Evolutionary conservation across 1,140 invertebrate genomes (phyloP).

Genomic region (Maniola jurtina): DNA sequence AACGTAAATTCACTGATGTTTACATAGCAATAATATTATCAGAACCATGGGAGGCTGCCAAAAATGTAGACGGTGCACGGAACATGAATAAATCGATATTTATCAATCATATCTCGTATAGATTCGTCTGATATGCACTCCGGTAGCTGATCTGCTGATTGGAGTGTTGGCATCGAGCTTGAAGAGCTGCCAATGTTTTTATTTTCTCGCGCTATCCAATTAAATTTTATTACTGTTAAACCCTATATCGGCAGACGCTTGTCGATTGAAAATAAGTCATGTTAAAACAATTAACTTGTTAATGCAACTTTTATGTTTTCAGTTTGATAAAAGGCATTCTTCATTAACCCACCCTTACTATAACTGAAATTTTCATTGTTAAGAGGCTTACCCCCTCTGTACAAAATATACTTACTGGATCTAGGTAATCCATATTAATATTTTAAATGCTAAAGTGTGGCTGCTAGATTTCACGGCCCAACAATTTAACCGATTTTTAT

Average conservation of each 20-base stretch:
- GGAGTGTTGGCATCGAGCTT: conserved; percentile 15
- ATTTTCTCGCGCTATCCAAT: conserved; percentile 15
- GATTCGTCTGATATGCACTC: conserved; percentile 16
- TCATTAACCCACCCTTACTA: too few relatives aligned
- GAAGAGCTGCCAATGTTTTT: conserved; percentile 12
- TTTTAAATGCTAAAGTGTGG: too few relatives aligned
- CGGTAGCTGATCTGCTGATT: conserved; percentile 15
- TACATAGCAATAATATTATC: conserved; percentile 15
- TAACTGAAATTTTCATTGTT: too few relatives aligned
- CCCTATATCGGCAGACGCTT: not conserved
- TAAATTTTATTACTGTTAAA: conserved; percentile 11
- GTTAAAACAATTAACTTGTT: not conserved
- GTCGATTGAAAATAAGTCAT: not conserved
- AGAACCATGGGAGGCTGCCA: conserved; percentile 9
- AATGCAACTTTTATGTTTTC: too few relatives aligned
- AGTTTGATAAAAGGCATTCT: too few relatives aligned
- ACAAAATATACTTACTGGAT: too few relatives aligned
- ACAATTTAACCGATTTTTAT: too few relatives aligned
- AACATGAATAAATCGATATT: conserved; percentile 15
- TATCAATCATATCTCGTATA: conserved; percentile 20
- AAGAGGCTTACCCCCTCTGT: too few relatives aligned
- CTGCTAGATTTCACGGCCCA: too few relatives aligned
- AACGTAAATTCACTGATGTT: conserved; percentile 8
- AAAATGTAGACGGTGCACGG: conserved; percentile 12
- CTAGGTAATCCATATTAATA: too few relatives aligned